Base-by-base conservation (phyloP, 2,888 invertebrate genomes). In the Tribolium freemani region DNA sequence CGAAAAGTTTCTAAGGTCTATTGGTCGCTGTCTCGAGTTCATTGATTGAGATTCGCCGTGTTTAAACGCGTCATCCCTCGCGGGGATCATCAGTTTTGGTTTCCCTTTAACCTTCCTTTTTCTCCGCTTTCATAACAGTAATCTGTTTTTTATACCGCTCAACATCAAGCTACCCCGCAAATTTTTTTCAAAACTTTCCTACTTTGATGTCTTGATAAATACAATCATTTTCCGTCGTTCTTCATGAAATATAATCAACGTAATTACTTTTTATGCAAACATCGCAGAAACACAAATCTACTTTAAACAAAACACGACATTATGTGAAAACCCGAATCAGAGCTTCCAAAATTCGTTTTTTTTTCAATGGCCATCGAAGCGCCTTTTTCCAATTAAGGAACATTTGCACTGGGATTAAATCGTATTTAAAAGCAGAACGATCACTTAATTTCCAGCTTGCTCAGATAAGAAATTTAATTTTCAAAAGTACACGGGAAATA, bases 81-180 rank as follows among this genome's bases (percentile, higher is more conserved):
- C 74, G 77, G 78, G 80, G 77, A 79, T 80, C 80, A 80, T 80
- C 79, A 80, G 78, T 78, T 77, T 74, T 77, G 76, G 79, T 77
- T 80, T 78, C 75, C 74, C 77, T 80, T 80, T 77, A 80, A 78
- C 79, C 79, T 79, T 71, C 69, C 58, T 74, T 76, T 76, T 75
- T 73, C 72, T 74, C 78, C 73, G 75, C 78, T 80, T 80, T 80
- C 79, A 80, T 80, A 80, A 80, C 79, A 77, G 79, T 79, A 80
- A 80, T 80, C 78, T 80, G 78, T 78, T 80, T 79, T 80, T 80
- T 80, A 78, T 79, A 77, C 76, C 74, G 58, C 76, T 58, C 76
- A 73, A 77, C 78, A 77, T 76, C 78, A 80, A 77, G 75, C 78
- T 74, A 75, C 73, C 73, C 76, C 58, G 75, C 72, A 71, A 69